Conservation (phyloP, 2,113 vertebrate genomes). For the Motacilla tschutschensis region DNA sequence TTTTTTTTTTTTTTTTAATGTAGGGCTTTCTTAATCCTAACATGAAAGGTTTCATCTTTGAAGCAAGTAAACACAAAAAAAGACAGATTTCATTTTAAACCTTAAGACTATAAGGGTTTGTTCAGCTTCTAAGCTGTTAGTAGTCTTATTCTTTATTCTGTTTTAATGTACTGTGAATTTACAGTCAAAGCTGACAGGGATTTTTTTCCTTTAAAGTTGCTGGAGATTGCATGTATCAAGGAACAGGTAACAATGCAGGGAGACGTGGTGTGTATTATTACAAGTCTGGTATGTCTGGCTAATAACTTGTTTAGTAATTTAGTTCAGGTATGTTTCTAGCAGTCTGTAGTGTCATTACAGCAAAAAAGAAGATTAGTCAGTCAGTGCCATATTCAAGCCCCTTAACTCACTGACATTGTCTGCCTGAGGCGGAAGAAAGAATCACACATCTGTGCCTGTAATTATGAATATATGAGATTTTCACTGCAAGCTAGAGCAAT, state of each 20-base stretch:
- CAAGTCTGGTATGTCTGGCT: background rate
- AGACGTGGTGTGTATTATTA: background rate
- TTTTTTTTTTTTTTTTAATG: background rate
- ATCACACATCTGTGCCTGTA: background rate
- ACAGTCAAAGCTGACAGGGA: background rate
- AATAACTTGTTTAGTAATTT: background rate
- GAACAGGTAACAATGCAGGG: background rate
- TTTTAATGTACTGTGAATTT: constrained; percentile 1
- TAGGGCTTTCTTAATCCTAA: background rate
- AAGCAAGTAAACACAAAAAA: constrained; percentile 19
- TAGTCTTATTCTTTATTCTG: background rate
- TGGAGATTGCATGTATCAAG: background rate
- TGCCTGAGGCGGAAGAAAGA: background rate
- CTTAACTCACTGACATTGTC: background rate
- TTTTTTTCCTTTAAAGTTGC: background rate
- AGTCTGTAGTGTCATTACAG: background rate
- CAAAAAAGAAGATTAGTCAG: background rate
- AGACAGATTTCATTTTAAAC: background rate
- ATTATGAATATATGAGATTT: background rate
- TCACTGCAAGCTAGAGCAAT: background rate
- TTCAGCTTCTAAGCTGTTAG: background rate
- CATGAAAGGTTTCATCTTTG: background rate
- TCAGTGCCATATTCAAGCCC: background rate
- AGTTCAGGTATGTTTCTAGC: background rate
- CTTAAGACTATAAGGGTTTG: background rate